phyloP scores from a whole-genome alignment of 2,888 invertebrate genomes.

The Lamproptera curius region DNA sequence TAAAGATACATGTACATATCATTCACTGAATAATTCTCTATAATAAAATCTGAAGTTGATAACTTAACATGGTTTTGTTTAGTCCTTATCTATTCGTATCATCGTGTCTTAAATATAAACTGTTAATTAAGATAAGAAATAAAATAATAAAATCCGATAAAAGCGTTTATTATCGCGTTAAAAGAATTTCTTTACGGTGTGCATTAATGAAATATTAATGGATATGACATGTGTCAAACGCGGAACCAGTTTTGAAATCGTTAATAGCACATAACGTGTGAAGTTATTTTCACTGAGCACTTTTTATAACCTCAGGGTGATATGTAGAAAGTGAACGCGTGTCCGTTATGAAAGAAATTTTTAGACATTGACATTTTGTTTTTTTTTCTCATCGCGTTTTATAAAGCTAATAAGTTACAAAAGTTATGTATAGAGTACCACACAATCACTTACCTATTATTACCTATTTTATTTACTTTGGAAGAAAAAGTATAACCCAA shows the following conservation, averaged over 20 bases:
- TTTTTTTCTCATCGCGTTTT: not conserved
- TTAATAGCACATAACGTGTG: slow-evolving; percentile 26
- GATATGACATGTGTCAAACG: slow-evolving; percentile 30
- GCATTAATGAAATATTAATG: slow-evolving; percentile 14
- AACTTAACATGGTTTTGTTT: too few relatives aligned
- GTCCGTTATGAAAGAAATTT: slow-evolving; percentile 44
- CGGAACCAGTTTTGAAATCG: slow-evolving; percentile 35
- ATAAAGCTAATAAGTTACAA: too few relatives aligned
- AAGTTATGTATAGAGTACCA: too few relatives aligned
- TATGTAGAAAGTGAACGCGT: slow-evolving; percentile 49
- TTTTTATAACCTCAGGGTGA: slow-evolving; percentile 41
- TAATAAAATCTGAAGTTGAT: too few relatives aligned
- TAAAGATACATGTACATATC: too few relatives aligned
- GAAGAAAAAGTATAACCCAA: too few relatives aligned
- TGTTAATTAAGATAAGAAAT: not conserved
- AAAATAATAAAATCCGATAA: not conserved
- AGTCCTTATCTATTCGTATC: too few relatives aligned
- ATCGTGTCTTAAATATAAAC: not conserved
- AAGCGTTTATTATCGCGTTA: not conserved
- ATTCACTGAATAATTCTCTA: too few relatives aligned
- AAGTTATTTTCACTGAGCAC: slow-evolving; percentile 39
- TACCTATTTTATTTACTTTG: too few relatives aligned
- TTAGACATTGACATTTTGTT: slow-evolving; percentile 8
- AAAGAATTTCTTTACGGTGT: slow-evolving; percentile 9
- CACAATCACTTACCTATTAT: too few relatives aligned